Conservation (phyloP, 2,797 vertebrate species). For the Chromobotia macracanthus region DNA sequence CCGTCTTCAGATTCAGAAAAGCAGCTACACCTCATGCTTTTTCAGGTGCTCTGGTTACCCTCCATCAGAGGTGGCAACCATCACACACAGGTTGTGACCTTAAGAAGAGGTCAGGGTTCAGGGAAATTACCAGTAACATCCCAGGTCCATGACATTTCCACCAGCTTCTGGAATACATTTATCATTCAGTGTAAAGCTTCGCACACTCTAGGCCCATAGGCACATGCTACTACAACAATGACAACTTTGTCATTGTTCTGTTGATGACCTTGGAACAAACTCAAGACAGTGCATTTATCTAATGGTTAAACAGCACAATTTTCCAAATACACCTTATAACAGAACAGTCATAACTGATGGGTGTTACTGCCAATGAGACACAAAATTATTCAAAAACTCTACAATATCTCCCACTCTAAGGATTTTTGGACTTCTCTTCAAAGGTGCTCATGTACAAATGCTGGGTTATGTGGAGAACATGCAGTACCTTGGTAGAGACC, state of each 20-base stretch:
- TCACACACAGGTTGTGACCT: slow-evolving; percentile 58
- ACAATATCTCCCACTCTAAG: neutral
- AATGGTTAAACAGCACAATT: slow-evolving; percentile 39
- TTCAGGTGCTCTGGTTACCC: slow-evolving; percentile 61
- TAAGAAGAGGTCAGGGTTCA: slow-evolving; percentile 64
- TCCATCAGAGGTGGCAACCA: slow-evolving; percentile 46
- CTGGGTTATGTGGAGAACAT: neutral
- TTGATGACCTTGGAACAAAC: slow-evolving; percentile 3
- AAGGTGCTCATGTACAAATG: slow-evolving; percentile 31
- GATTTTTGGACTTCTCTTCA: slow-evolving; percentile 9
- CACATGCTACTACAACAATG: neutral
- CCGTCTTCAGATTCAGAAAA: slow-evolving; percentile 55
- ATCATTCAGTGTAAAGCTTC: slow-evolving; percentile 22
- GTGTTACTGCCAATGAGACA: slow-evolving; percentile 35
- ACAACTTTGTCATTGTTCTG: too few relatives aligned
- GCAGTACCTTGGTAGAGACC: slow-evolving; percentile 24
- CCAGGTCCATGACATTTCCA: slow-evolving; percentile 48
- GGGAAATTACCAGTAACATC: slow-evolving; percentile 56
- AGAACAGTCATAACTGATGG: neutral
- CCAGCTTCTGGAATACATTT: slow-evolving; percentile 47
- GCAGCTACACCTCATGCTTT: slow-evolving; percentile 60
- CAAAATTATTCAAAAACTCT: neutral
- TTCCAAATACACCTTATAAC: slow-evolving; percentile 10
- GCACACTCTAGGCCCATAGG: slow-evolving; percentile 9
- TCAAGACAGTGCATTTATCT: slow-evolving; percentile 8